Evolutionary conservation across 2,797 vertebrate genomes (phyloP), one percentile per base, ranked within the genome.

Genomic region (Anisognathus igniventris): DNA sequence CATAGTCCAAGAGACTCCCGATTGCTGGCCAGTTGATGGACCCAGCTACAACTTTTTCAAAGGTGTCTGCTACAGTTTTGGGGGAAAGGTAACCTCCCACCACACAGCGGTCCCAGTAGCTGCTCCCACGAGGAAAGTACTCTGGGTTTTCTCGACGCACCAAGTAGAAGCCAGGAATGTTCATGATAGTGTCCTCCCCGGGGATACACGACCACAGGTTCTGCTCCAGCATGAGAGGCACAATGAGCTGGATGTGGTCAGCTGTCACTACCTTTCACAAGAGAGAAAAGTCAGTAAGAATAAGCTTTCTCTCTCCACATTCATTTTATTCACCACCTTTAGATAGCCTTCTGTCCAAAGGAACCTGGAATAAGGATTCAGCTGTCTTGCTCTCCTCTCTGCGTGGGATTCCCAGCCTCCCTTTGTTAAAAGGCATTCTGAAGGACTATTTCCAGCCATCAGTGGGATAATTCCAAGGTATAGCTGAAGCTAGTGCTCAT

Each of bases 21-120:
- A 99, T 99, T 30, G 99, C 99, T 4, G 99, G 99, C 99, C 99
- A 99, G 96, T 99, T 99, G 96, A 99, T 99, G 45, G 99, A 99
- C 86, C 99, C 99, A 3, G 99, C 98, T 68, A 99, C 98, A 2
- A 99, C 98, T 97, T 98, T 99, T 95, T 99, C 99, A 67, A 99
- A 99, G 4, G 98, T 98, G 60, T 99, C 99, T 18, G 99, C 98
- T 65, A 99, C 98, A 10, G 98, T 98, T 96, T 98, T 99, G 10
- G 99, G 99, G 24, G 99, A 99, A 68, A 99, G 99, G 97, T 99
- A 99, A 40, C 99, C 99, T 14, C 99, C 99, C 2, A 99, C 99
- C 79, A 99, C 98, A 95, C 99, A 99, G 94, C 99, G 99, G 97
- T 99, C 99, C 99, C 99, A 99, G 97, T 99, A 99, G 98, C 99